These are phyloP conservation scores for Alethe castanea DNA, from an alignment of 2,113 vertebrate genomes.

Conservation along the genomic window DNA sequence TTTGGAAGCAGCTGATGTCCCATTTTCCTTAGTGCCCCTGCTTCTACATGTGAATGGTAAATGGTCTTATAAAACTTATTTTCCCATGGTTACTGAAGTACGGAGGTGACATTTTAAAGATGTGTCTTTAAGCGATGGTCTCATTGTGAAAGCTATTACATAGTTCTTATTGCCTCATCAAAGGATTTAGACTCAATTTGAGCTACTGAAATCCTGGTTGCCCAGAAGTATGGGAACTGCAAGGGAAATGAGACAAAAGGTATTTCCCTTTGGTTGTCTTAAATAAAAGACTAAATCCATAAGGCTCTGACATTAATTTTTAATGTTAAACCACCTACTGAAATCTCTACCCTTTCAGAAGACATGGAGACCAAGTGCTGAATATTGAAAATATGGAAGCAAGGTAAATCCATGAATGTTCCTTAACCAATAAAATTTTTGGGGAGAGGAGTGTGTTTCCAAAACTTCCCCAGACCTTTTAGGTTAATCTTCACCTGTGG, in stretches of 20 bases:
- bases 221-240: background rate
- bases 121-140: background rate
- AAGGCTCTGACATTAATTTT: background rate
- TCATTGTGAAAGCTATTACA: background rate
- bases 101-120: background rate
- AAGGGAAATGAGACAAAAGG: background rate
- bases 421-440: background rate
- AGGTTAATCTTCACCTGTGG: background rate
- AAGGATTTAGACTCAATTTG: background rate
- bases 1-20: background rate
- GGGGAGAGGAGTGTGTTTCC: background rate
- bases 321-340: background rate
- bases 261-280: background rate
- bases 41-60: background rate
- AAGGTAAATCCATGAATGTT: background rate
- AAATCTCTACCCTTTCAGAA: background rate
- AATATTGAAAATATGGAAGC: background rate
- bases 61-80: background rate
- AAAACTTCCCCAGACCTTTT: background rate
- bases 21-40: background rate
- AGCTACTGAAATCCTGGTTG: background rate
- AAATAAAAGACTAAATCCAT: background rate
- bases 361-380: background rate
- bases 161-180: background rate
- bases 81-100: background rate